Base-by-base conservation (phyloP, 1,140 invertebrate genomes). In the Lepidurus apus region DNA sequence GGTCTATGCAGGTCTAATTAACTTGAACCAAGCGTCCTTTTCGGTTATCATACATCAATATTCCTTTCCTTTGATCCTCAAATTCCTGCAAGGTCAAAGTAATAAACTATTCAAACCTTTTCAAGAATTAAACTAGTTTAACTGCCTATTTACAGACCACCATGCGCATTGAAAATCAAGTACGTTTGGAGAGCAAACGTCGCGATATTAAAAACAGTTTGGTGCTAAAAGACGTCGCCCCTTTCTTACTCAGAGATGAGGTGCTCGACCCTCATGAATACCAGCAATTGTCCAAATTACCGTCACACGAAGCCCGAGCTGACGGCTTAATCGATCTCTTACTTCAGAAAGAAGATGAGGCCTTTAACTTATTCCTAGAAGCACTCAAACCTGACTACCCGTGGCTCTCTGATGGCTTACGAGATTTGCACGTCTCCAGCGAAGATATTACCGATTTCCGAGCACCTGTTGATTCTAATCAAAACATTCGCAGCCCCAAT, bases 371-470 rank as follows among this genome's bases (percentile, higher is more conserved):
- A 1, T 65, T 65, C 53, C 53, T 65, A 13, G 17, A 65, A 65
- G 53, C 53, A 17, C 13, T 65, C 9, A 13, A 65, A 65, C 53
- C 17, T 21, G 53, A 65, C 21, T 65, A 65, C 13, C 53, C 53
- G 17, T 65, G 53, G 53, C 13, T 65, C 17, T 13, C 53, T 17
- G 53, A 65, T 65, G 53, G 53, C 53, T 65, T 65, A 65, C 53
- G 53, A 13, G 53, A 65, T 65, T 65, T 65, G 53, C 9, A 13
- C 1, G 53, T 65, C n/a, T n/a, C 53, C 53, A 65, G 53, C 53
- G 53, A 65, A 65, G 53, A 65, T 65, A 65, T 65, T 9, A 65
- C 53, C n/a, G 53, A 65, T 65, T 65, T 65, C n/a, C 53, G 21
- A 13, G 53, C 53, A 21, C 53, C 53, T 65, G 53, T 65, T 9